These are phyloP conservation scores for Zaprionus ornatus DNA, from an alignment of 1,140 invertebrate genomes.

Conservation along the genomic window DNA sequence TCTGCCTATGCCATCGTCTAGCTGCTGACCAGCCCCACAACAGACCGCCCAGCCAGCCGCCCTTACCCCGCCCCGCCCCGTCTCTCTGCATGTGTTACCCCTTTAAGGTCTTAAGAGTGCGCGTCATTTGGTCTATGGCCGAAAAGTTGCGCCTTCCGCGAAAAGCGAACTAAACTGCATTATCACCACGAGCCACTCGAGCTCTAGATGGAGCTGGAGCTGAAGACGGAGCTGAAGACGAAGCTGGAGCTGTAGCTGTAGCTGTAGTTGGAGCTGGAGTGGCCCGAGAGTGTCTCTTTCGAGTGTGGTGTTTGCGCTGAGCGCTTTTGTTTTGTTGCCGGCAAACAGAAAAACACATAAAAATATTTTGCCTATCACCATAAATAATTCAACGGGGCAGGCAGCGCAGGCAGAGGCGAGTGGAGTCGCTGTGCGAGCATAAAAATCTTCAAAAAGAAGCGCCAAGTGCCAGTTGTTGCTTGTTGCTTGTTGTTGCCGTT, in stretches of 20 bases:
- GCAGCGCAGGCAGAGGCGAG: neutral
- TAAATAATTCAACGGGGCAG: constrained; percentile 75
- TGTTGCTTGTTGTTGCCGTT: constrained; percentile 11
- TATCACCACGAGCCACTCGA: constrained; percentile 72
- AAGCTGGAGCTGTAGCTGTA: neutral
- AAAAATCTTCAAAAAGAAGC: constrained; percentile 81
- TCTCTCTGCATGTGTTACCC: constrained; percentile 6
- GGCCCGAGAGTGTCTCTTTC: constrained; percentile 72
- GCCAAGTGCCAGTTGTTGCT: constrained; percentile 68
- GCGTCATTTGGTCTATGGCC: constrained; percentile 52
- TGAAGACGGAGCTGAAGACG: neutral
- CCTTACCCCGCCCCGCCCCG: neutral
- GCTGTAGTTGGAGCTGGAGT: constrained; percentile 43
- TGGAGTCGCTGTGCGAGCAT: constrained; percentile 21
- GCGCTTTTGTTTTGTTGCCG: constrained; percentile 75
- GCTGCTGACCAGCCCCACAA: constrained; percentile 18
- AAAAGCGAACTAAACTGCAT: constrained; percentile 67
- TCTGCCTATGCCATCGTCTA: neutral
- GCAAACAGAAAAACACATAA: constrained; percentile 64
- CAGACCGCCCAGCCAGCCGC: neutral
- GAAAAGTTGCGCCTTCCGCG: constrained; percentile 40
- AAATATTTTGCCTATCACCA: constrained; percentile 81
- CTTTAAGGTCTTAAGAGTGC: constrained; percentile 28
- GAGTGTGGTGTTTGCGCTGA: constrained; percentile 68
- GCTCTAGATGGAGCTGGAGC: neutral